phyloP scores from a whole-genome alignment of 1,140 invertebrate genomes.

The Sipha flava region DNA sequence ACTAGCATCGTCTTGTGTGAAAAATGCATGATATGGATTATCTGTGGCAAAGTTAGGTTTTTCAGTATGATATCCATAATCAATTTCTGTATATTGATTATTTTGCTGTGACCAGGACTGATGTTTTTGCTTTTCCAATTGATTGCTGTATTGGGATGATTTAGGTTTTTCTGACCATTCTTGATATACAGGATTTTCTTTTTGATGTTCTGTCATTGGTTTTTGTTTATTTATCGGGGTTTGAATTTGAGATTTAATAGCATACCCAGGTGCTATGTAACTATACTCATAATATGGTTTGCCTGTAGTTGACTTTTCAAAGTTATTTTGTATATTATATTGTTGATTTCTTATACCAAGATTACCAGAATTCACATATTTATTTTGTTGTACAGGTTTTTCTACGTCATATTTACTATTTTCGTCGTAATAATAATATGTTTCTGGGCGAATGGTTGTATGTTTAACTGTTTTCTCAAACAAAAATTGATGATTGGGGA shows the following conservation, averaged over 20 bases:
- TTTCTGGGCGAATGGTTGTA: not conserved
- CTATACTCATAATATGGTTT: slow-evolving; percentile 41
- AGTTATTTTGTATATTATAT: not conserved
- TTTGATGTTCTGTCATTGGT: not conserved
- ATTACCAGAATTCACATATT: not conserved
- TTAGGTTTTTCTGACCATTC: not conserved
- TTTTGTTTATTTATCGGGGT: not conserved
- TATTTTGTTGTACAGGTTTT: slow-evolving; percentile 14
- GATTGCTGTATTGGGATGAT: not conserved
- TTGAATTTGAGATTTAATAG: slow-evolving; percentile 18
- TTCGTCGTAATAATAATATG: slow-evolving; percentile 20
- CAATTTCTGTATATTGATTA: slow-evolving; percentile 1
- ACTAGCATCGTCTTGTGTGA: slow-evolving; percentile 61
- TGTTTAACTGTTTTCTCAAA: not conserved
- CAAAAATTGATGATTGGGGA: not conserved
- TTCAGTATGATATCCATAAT: slow-evolving; percentile 7
- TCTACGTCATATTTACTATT: slow-evolving; percentile 20
- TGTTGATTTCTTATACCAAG: not conserved
- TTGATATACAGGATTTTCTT: not conserved
- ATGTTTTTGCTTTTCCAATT: not conserved
- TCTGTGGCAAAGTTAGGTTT: slow-evolving; percentile 34
- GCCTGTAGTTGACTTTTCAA: slow-evolving; percentile 20
- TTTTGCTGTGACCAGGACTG: not conserved
- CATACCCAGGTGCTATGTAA: slow-evolving; percentile 38
- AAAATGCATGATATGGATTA: slow-evolving; percentile 57